Conservation (phyloP, 2,113 vertebrate species). For the Tragelaphus scriptus region DNA sequence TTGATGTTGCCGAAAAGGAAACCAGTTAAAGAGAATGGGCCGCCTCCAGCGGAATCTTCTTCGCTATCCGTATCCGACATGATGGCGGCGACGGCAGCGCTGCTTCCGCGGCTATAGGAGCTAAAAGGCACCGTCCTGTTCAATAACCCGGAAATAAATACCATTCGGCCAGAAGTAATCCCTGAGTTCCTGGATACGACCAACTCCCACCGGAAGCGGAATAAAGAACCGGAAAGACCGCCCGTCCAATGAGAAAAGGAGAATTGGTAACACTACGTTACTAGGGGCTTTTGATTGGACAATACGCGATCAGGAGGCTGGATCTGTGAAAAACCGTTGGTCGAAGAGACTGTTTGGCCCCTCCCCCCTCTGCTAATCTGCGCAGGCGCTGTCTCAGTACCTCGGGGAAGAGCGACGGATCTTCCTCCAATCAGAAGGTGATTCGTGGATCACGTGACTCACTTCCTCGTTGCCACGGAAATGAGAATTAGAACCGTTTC, state of each 20-base stretch:
- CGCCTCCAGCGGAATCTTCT: slow-evolving; percentile 46
- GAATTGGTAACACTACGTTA: background rate
- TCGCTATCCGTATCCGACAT: slow-evolving; percentile 71
- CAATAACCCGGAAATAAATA: background rate
- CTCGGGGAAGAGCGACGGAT: rapidly evolving
- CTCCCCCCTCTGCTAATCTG: background rate
- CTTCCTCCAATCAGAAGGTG: background rate
- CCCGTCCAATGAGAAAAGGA: background rate
- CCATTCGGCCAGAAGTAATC: background rate
- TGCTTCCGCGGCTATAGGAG: rapidly evolving
- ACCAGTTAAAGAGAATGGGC: slow-evolving; percentile 93
- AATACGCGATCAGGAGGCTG: background rate
- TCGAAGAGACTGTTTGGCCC: background rate
- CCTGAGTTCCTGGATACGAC: background rate
- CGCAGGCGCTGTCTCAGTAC: rapidly evolving
- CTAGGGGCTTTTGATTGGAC: slow-evolving; percentile 32
- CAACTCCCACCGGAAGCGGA: slow-evolving; percentile 3
- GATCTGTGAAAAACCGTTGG: background rate
- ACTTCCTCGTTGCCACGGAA: rapidly evolving
- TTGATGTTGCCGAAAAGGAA: slow-evolving; percentile 99
- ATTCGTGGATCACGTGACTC: rapidly evolving
- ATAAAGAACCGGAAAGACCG: background rate
- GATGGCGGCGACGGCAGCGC: background rate
- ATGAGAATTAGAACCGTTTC: rapidly evolving
- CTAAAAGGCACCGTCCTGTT: rapidly evolving